Evolutionary conservation across 1,140 invertebrate genomes (phyloP), one percentile per base, ranked within the genome.

Genomic region (Globodera rostochiensis): DNA sequence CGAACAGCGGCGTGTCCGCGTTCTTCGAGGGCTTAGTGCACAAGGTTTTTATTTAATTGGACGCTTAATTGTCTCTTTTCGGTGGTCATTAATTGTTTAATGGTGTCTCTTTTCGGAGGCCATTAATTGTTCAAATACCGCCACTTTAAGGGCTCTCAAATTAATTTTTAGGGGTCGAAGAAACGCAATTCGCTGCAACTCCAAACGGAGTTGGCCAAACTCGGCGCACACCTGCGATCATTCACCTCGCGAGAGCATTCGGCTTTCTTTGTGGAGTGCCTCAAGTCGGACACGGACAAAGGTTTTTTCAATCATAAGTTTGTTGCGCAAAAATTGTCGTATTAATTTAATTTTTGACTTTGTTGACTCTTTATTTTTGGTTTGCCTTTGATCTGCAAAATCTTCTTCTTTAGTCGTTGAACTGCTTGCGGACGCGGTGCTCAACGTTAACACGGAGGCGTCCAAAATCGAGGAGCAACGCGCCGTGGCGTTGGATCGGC

Each of bases 1-100:
- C 93, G 84, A 99, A 95, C 90, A 99, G 99, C 93, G 98, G 98
- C 77, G 96, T 98, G 67, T 97, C 97, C n/a, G 96, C 98, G 91
- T 98, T 99, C 88, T 93, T 99, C 90, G 98, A 99, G 91, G 97
- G 99, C 90, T 98, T 99, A 96, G 95, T 96, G 79, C 99, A 99
- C 90, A 99, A 98, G 91, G 94, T 94, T 91, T 19, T 2, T 11
- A 49, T 81, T 81, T 80, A 25, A 11, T 53, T 53, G 8, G 6
- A 11, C 8, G 53, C 15, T 53, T 53, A 15, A 15, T 53, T 4
- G 50, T 13, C 4, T 7, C 4, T 53, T 53, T 53, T 3, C 7
- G 11, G 50, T 5, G 7, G 4, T 25, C 25, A 25, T 25, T 25
- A 25, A 25, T 25, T 25, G 25, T 25, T 53, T 53, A 15, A 15